Evolutionary conservation across 2,888 invertebrate genomes (phyloP).

Genomic region (Apamea crenata): DNA sequence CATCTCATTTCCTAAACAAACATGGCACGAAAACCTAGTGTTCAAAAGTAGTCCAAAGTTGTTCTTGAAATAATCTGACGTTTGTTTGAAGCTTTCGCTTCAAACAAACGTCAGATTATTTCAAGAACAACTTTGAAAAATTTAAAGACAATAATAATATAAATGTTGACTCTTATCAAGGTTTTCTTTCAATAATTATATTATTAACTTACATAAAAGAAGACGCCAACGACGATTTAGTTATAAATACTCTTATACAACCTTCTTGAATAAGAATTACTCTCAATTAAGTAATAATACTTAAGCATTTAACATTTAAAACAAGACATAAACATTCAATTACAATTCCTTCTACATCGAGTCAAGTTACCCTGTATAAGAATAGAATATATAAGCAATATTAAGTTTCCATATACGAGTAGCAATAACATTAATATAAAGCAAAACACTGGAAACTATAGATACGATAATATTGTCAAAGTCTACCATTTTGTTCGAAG

Average conservation of each 20-base stretch:
- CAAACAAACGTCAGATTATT: too few species aligned
- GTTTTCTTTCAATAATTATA: background rate
- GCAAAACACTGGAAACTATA: conserved; percentile 29
- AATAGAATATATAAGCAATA: conserved; percentile 52
- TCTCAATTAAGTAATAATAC: conserved; percentile 30
- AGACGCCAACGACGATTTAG: background rate
- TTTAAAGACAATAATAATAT: background rate
- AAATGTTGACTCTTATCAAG: background rate
- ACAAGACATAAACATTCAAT: conserved; percentile 26
- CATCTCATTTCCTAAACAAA: too few species aligned
- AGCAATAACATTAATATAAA: conserved; percentile 41
- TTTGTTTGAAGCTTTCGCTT: too few species aligned
- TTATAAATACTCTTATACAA: conserved; percentile 1
- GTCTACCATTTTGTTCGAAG: conserved; percentile 23
- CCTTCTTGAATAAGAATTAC: conserved; percentile 18
- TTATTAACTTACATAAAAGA: conserved; percentile 8
- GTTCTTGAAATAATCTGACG: too few species aligned
- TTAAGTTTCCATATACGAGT: conserved; percentile 35
- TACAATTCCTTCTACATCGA: conserved; percentile 17
- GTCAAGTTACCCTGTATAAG: conserved; percentile 44
- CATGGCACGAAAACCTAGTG: too few species aligned
- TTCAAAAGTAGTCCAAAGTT: too few species aligned
- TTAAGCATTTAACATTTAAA: conserved; percentile 25
- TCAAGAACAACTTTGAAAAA: background rate
- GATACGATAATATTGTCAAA: conserved; percentile 25